These are phyloP conservation scores for Siniperca chuatsi DNA, from an alignment of 2,113 vertebrate species.

Conservation along the genomic window DNA sequence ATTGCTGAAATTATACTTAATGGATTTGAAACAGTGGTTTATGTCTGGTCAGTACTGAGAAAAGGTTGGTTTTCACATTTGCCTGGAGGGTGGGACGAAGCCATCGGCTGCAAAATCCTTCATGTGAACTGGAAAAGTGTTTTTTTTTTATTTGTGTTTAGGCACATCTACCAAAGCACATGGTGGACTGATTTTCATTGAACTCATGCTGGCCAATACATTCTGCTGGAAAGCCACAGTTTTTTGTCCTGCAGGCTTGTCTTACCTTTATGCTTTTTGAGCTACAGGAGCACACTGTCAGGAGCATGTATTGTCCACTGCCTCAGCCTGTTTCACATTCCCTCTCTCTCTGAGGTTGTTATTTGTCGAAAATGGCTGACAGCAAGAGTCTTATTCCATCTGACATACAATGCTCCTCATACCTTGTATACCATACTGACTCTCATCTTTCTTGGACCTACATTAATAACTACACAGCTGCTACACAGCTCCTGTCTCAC, in stretches of 20 bases:
- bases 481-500: conserved; percentile 50
- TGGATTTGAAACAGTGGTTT: conserved; percentile 38
- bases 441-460: conserved; percentile 56
- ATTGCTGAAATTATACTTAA: conserved; percentile 38
- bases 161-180: conserved; percentile 26
- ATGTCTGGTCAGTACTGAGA: conserved; percentile 27
- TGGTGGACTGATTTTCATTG: conserved; percentile 57
- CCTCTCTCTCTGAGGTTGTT: conserved; percentile 47
- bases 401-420: conserved; percentile 61
- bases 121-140: conserved; percentile 22
- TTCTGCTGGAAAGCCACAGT: conserved; percentile 43
- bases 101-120: conserved; percentile 22
- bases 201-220: conserved; percentile 43
- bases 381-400: conserved; percentile 61
- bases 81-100: conserved; percentile 9
- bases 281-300: conserved; percentile 50
- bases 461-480: conserved; percentile 69
- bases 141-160: conserved; percentile 25
- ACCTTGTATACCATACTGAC: conserved; percentile 50
- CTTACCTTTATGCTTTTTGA: conserved; percentile 62
- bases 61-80: conserved; percentile 18
- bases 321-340: conserved; percentile 35
- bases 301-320: conserved; percentile 47
- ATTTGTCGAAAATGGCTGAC: conserved; percentile 56
- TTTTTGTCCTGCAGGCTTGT: conserved; percentile 57